Evolutionary conservation across 1,140 invertebrate genomes (phyloP), one percentile per base, ranked within the genome.

Genomic region (Pemphigus obesinymphae): DNA sequence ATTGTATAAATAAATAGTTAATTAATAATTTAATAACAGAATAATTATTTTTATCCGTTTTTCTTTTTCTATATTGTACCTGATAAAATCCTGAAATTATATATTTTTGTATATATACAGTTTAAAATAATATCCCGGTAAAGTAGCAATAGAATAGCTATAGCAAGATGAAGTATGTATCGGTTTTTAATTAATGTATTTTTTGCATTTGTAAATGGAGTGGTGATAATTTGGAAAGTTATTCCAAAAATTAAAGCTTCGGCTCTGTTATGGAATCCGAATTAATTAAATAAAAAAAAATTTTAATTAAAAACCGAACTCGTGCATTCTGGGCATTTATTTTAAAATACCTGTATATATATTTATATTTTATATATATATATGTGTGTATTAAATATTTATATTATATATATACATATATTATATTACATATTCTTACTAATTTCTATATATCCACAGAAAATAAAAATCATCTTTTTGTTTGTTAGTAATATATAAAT

Each of bases 41-140:
- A 17, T 6, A 17, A 26, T 23, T 40, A 43, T 40, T 78, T 61
- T 40, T 37, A 13, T 37, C 29, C 20, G 1, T 43, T 73, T 73
- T 50, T 48, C 34, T 40, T 37, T 78, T 55, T 63, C 23, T 58
- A 37, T 61, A 40, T 80, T 61, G 76, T 80, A 80, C 76, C 76
- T 80, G 76, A 80, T 80, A n/a, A 23, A 40, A 55, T 37, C 15
- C 10, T 26, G n/a, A 78, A 78, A 40, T 78, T 5, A 50, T 50
- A 50, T 73, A 73, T 48, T 73, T 73, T 73, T 73, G 15, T 73
- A 34, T 13, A n/a, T 70, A 43, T 15, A 45, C 40, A 43, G 23
- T 70, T 70, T 45, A 48, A 50, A 31, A 20, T 50, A 73, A 31
- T 8, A 31, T 50, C 45, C 40, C 40, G 43, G n/a, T 23, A 48